Conservation (phyloP, 1,140 invertebrate genomes). For the Hestina assimilis region DNA sequence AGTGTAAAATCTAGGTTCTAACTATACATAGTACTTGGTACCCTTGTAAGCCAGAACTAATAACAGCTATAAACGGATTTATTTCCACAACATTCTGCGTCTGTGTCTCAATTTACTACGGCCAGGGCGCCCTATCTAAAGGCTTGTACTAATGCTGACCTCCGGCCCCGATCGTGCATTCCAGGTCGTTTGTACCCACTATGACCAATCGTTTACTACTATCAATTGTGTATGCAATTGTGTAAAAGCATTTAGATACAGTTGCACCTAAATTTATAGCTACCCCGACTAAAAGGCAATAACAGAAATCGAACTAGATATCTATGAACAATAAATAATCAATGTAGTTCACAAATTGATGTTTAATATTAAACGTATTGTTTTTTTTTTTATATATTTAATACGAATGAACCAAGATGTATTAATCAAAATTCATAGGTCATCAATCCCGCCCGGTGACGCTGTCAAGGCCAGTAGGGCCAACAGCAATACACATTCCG, state of each 20-base stretch:
- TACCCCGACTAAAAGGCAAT: neutral
- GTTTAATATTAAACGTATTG: too few species aligned
- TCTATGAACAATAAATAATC: neutral
- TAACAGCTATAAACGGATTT: slow-evolving; percentile 36
- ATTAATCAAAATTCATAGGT: too few species aligned
- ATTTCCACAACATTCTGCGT: slow-evolving; percentile 34
- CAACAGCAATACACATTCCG: too few species aligned
- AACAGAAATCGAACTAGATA: neutral
- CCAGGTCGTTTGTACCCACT: slow-evolving; percentile 52
- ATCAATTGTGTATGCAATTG: slow-evolving; percentile 23
- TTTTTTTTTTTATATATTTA: too few species aligned
- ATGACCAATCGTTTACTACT: slow-evolving; percentile 52
- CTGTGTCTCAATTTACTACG: slow-evolving; percentile 42
- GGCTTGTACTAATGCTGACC: slow-evolving; percentile 58
- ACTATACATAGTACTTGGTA: too few species aligned
- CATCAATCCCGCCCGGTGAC: too few species aligned
- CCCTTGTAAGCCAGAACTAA: slow-evolving; percentile 26
- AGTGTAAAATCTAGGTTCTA: too few species aligned
- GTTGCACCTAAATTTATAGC: slow-evolving; percentile 36
- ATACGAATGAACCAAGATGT: too few species aligned
- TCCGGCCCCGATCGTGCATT: slow-evolving; percentile 56
- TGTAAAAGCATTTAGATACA: slow-evolving; percentile 28
- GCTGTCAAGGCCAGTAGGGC: too few species aligned
- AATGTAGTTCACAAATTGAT: too few species aligned
- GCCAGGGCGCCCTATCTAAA: slow-evolving; percentile 31